phyloP scores from a whole-genome alignment of 1,140 invertebrate species.

The Drosophila micromelanica region DNA sequence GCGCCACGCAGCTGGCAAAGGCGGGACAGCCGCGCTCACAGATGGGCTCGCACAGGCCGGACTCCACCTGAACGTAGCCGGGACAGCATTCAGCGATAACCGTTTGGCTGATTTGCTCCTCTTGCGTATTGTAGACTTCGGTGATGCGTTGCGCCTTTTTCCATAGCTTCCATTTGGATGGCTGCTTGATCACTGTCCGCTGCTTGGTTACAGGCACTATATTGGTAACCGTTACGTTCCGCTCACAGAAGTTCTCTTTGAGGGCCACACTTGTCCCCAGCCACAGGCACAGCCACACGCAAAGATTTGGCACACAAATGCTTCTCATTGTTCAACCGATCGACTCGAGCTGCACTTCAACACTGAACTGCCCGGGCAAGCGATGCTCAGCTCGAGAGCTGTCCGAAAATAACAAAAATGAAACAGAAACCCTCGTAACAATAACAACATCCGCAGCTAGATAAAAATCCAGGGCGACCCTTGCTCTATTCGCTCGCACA shows the following conservation, averaged over 20 bases:
- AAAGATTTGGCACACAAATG: slow-evolving; percentile 17
- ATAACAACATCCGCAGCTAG: slow-evolving; percentile 47
- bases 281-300: slow-evolving; percentile 30
- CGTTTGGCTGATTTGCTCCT: slow-evolving; percentile 49
- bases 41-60: slow-evolving; percentile 64
- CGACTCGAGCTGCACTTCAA: slow-evolving; percentile 32
- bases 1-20: slow-evolving; percentile 64
- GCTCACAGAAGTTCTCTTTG: slow-evolving; percentile 59
- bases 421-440: background rate
- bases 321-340: slow-evolving; percentile 42
- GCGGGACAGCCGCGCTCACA: slow-evolving; percentile 67
- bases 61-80: slow-evolving; percentile 55
- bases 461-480: slow-evolving; percentile 37
- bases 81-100: slow-evolving; percentile 59
- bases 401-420: slow-evolving; percentile 4
- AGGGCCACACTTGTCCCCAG: slow-evolving; percentile 21
- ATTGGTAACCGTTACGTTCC: slow-evolving; percentile 51
- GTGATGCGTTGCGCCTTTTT: slow-evolving; percentile 48
- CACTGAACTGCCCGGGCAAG: slow-evolving; percentile 41
- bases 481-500: slow-evolving; percentile 22
- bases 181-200: slow-evolving; percentile 43
- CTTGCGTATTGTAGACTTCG: slow-evolving; percentile 45
- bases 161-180: slow-evolving; percentile 62
- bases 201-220: slow-evolving; percentile 55
- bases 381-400: slow-evolving; percentile 31